These are phyloP conservation scores for Oncorhynchus nerka DNA, from an alignment of 2,113 vertebrate species.

Conservation along the genomic window DNA sequence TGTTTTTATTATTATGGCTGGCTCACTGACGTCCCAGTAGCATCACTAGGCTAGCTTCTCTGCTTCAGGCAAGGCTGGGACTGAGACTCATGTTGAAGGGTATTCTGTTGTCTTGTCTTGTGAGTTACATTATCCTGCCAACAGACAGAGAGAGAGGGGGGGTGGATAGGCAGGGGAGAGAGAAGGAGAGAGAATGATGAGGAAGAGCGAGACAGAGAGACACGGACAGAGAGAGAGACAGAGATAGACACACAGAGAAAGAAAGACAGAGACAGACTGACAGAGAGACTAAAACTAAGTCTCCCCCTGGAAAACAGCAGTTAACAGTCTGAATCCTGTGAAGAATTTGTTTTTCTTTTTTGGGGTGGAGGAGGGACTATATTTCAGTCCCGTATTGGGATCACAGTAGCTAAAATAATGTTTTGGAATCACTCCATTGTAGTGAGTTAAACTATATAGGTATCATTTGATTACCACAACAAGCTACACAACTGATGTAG, in stretches of 20 bases:
- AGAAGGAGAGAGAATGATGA: no score
- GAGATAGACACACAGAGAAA: constrained; percentile 31
- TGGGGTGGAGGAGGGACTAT: constrained; percentile 31
- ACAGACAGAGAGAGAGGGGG: constrained; percentile 21
- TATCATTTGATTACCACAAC: not conserved
- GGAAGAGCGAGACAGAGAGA: no score
- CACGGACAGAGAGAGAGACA: no score
- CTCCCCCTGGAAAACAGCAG: constrained; percentile 45
- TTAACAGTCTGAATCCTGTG: constrained; percentile 49
- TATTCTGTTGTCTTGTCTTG: constrained; percentile 56
- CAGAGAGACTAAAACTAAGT: constrained; percentile 48
- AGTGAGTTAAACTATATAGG: no score
- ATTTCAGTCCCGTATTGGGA: constrained; percentile 45
- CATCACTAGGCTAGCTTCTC: constrained; percentile 14
- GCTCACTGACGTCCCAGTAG: constrained; percentile 46
- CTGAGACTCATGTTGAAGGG: constrained; percentile 21
- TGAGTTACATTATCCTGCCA: constrained; percentile 49
- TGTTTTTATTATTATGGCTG: constrained; percentile 62
- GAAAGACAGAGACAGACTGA: constrained; percentile 27
- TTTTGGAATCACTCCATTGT: not conserved
- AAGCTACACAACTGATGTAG: not conserved
- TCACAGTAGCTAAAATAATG: constrained; percentile 35
- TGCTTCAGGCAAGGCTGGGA: constrained; percentile 41
- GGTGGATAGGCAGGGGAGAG: no score
- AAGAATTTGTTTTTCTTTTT: constrained; percentile 48